Evolutionary conservation across 2,797 vertebrate species (phyloP), one percentile per base, ranked within the genome.

Genomic region (Hyperoplus lanceolatus): DNA sequence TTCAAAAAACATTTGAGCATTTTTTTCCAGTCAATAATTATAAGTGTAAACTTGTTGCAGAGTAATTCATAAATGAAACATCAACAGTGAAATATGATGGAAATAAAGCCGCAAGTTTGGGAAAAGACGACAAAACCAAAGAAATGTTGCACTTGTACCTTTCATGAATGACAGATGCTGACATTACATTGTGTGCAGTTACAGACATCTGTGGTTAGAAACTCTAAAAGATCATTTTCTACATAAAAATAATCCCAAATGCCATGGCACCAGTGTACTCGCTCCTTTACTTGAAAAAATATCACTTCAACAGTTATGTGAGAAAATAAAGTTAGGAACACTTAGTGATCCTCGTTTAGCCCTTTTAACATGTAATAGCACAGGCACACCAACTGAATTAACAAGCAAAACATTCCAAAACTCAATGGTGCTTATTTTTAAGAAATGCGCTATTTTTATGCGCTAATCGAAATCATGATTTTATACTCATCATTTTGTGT

Each of bases 291-390:
- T 56, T 80, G 75, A 88, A 87, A 83, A 77, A 85, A 88, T 82
- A 76, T 67, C n/a, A 72, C 53, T 77, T 74, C 62, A 70, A 75
- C 45, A 51, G 71, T 67, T 10, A 16, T 38, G 77, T 80, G 79
- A 83, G 51, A 77, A 91, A 85, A 70, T 83, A 75, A 90, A 91
- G 86, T 80, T 45, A 74, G 87, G 87, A 91, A 81, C 80, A 90
- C 71, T 78, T 67, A 39, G 60, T 82, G 80, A 86, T 82, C 87
- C 74, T 78, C 16, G 57, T 81, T 86, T 63, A 91, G 90, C 84
- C 89, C 89, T 85, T 89, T 86, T 58, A 74, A 81, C n/a, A 2
- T 71, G 56, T 58, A 78, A 80, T 21, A 64, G 67, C 67, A 82
- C n/a, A n/a, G n/a, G 89, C 73, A 83, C 70, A 50, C 53, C 12